Conservation (phyloP, 2,113 vertebrate genomes). For the Bucco capensis region DNA sequence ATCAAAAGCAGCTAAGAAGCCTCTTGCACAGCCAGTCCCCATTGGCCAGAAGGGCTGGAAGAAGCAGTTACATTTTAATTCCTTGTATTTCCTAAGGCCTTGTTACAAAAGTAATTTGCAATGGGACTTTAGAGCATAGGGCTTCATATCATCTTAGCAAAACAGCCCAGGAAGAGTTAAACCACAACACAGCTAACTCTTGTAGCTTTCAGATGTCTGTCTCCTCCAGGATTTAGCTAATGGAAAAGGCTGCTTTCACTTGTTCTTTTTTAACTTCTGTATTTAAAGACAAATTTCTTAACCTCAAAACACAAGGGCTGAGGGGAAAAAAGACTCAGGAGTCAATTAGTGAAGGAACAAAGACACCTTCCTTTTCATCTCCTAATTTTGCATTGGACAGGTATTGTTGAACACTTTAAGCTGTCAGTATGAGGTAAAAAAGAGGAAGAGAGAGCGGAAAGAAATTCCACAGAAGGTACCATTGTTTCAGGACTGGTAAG, state of each 20-base stretch:
- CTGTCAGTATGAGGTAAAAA: not conserved
- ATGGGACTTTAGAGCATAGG: not conserved
- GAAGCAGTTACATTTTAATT: not conserved
- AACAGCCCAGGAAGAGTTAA: not conserved
- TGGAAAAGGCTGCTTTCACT: not conserved
- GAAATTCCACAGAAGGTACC: not conserved
- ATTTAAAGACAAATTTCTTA: not conserved
- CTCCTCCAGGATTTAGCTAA: not conserved
- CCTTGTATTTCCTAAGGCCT: not conserved
- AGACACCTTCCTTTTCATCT: not conserved
- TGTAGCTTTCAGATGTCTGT: not conserved
- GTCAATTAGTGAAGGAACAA: not conserved
- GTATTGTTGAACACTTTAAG: not conserved
- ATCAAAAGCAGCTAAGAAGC: constrained; percentile 95
- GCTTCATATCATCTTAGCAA: not conserved
- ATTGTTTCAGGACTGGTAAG: not conserved
- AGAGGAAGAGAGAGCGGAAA: too few relatives aligned
- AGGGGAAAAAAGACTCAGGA: not conserved
- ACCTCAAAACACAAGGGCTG: not conserved
- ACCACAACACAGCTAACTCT: not conserved
- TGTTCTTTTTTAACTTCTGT: not conserved
- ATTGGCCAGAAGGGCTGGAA: constrained; percentile 97
- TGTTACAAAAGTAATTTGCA: not conserved
- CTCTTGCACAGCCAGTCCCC: constrained; percentile 95
- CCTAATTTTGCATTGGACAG: not conserved